phyloP scores from a whole-genome alignment of 1,140 invertebrate species.

The Drosophila baimaii region DNA sequence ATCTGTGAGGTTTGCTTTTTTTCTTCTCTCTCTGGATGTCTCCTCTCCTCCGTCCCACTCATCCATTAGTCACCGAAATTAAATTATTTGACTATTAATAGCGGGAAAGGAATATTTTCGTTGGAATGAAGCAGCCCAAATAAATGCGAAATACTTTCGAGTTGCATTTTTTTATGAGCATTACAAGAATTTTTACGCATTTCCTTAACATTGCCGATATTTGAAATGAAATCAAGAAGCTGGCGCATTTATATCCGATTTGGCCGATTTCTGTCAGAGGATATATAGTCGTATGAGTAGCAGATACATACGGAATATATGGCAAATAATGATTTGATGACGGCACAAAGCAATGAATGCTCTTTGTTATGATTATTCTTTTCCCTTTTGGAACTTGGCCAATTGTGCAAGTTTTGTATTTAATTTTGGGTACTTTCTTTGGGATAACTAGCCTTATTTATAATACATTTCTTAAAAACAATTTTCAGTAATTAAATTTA shows the following conservation, averaged over 20 bases:
- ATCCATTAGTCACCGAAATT: constrained; percentile 56
- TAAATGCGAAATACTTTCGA: constrained; percentile 47
- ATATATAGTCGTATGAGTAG: constrained; percentile 32
- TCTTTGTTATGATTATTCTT: constrained; percentile 24
- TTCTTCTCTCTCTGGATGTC: constrained; percentile 22
- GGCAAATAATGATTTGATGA: constrained; percentile 8
- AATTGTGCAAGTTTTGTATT: background rate
- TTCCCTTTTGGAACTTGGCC: background rate
- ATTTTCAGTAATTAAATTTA: background rate
- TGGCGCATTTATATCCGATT: constrained; percentile 32
- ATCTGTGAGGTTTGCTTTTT: constrained; percentile 15
- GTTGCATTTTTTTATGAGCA: constrained; percentile 47
- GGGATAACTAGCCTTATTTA: background rate
- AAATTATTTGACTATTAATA: constrained; percentile 49
- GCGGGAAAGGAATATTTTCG: constrained; percentile 21
- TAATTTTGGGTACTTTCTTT: no score
- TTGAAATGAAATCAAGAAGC: constrained; percentile 38
- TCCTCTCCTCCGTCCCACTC: constrained; percentile 20
- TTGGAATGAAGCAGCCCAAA: constrained; percentile 27
- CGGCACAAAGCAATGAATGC: background rate
- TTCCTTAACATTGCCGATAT: constrained; percentile 23
- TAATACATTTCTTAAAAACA: background rate
- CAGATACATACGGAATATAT: constrained; percentile 29
- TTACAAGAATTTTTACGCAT: constrained; percentile 52
- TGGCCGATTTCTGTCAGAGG: constrained; percentile 61